Evolutionary conservation across 35 echinoderm and acorn worm genomes (phyloP), one percentile per base, ranked within the genome.

Genomic region (Heliocidaris erythrogramma): DNA sequence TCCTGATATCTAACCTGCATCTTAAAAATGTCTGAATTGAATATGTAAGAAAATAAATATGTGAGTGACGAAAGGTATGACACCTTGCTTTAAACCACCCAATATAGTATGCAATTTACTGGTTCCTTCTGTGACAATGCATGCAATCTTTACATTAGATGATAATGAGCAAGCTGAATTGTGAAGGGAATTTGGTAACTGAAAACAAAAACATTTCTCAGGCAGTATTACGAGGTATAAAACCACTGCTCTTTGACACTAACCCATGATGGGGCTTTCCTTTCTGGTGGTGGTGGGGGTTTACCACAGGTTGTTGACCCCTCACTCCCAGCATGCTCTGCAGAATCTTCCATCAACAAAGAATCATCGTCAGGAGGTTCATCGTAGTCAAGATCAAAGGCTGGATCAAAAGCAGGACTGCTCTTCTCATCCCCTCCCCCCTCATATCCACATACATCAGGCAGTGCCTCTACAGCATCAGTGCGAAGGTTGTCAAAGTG

Each of bases 341-440:
- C 48, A 29, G 94, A 85, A 14, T 96, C 95, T 12, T 96, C 93
- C 93, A 88, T 93, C 53, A 91, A 96, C 85, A 96, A 94, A 13
- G 85, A 85, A 94, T 96, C 94, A 47, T 94, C 93, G 6, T 94
- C 95, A 5, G 95, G 95, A 48, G 95, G 95, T 85, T 96, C 95
- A 84, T 96, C 95, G 48, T 96, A 96, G 87, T 96, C 95, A 13
- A 92, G 31, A 30, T 92, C 91, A 92, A 52, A 92, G 47, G 91
- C 91, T 59, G 91, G 91, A 59, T 92, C 91, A 49, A 92, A 48
- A 59, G 91, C 31, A 49, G 49, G 91, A 29, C 49, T 92, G 32
- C 31, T 30, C 48, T 92, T 92, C 49, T 94, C 95, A 59, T 94
- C 95, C 49, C 93, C 32, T 85, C 90, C 88, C 88, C 94, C 87